Evolutionary conservation across 2,888 invertebrate genomes (phyloP), one percentile per base, ranked within the genome.

Genomic region (Lasioglossum oenotherae): DNA sequence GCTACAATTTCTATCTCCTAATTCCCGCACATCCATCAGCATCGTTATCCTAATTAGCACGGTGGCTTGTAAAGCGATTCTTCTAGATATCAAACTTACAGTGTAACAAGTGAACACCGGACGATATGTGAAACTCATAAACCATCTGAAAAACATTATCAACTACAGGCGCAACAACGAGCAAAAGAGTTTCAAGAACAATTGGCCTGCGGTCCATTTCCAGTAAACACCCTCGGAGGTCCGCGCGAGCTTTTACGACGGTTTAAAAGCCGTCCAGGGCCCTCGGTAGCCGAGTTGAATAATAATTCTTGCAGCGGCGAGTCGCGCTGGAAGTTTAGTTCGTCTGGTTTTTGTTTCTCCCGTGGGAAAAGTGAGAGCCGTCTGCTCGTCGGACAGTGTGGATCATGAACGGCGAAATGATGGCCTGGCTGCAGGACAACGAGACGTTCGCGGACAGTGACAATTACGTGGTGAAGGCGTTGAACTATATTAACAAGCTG

Each of bases 401-500:
- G 27, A 60, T 16, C 14, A 60, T 60, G 60, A 23, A 27, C 60
- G 8, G 1, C 27, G 27, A 74, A 73, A 74, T 12, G 78, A 92
- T 93, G 92, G 88, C 86, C 35, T 80, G 76, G 83, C 69, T 83
- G 44, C 69, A 85, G 38, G 41, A 53, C 16, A 92, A 93, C 82
- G 87, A 80, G 57, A 88, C 87, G 60, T 60, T 53, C 67, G 19
- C 73, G 82, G 74, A 89, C 38, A 91, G 90, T 31, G 88, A 84
- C 12, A 94, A 94, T 82, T 91, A 91, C 80, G 91, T 93, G 41
- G 64, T 87, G 19, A 91, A 93, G 75, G 88, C 87, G n/a, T 79
- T 94, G 31, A 87, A 92, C 57, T 91, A 92, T 49, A 93, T 93
- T 73, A 92, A 91, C 79, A 91, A 92, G 60, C 74, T 92, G 53